Conservation (phyloP, 2,797 vertebrate genomes). For the Halcyon badia region DNA sequence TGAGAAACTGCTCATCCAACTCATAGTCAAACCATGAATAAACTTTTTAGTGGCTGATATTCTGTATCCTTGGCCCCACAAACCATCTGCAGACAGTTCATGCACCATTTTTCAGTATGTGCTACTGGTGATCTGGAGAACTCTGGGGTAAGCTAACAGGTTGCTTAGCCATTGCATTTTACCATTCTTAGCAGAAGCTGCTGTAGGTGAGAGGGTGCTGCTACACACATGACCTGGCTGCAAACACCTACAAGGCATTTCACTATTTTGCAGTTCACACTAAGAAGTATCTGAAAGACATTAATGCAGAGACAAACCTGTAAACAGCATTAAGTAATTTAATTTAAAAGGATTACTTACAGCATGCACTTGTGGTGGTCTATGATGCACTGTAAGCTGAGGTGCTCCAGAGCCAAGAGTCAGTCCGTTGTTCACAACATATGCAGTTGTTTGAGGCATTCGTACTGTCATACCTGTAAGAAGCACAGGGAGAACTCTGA, state of each 20-base stretch:
- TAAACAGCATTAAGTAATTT: background rate
- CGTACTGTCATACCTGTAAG: constrained; percentile 85
- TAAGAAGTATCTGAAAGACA: background rate
- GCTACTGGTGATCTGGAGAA: background rate
- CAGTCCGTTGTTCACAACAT: constrained; percentile 83
- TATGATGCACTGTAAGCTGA: constrained; percentile 91
- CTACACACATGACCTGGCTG: background rate
- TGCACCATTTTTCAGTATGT: background rate
- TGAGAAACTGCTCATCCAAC: background rate
- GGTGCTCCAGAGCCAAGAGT: constrained; percentile 82
- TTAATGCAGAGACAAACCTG: background rate
- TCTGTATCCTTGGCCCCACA: background rate
- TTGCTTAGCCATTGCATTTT: background rate
- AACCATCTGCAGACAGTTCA: background rate
- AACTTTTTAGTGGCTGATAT: background rate
- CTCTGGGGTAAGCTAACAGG: background rate
- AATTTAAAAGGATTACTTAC: constrained; percentile 56
- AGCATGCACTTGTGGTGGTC: constrained; percentile 86
- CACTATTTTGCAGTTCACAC: background rate
- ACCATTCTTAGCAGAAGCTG: background rate
- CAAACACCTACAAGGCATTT: background rate
- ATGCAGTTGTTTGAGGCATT: constrained; percentile 86
- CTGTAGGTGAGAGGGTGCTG: background rate
- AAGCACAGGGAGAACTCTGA: background rate
- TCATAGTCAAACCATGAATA: background rate